Conservation (phyloP, 2,797 vertebrate species). For the Peromyscus eremicus region DNA sequence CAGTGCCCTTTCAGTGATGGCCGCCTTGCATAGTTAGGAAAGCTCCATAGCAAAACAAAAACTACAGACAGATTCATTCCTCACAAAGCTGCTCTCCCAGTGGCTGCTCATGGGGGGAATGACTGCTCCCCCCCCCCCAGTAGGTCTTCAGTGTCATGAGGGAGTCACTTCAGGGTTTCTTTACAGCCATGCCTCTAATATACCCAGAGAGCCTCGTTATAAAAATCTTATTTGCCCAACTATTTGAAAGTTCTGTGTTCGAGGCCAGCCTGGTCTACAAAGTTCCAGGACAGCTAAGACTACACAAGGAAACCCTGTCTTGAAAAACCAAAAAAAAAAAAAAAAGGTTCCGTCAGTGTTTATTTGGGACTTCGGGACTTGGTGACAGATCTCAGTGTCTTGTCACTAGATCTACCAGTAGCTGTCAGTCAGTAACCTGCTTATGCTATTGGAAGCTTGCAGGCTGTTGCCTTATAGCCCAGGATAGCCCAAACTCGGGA, state of each 20-base stretch:
- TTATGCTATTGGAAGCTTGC: background rate
- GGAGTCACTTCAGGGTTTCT: background rate
- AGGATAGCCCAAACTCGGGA: background rate
- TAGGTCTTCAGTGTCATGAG: background rate
- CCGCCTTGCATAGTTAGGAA: slow-evolving; percentile 22
- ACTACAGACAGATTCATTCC: too few species aligned
- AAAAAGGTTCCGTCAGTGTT: background rate
- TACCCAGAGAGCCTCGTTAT: background rate
- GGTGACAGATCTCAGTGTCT: slow-evolving; percentile 25
- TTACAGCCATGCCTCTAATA: background rate
- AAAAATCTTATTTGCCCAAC: slow-evolving; percentile 25
- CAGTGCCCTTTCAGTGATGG: background rate
- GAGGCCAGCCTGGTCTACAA: background rate
- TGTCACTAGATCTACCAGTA: slow-evolving; percentile 3
- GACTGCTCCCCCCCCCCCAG: rapidly evolving
- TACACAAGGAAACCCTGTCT: background rate
- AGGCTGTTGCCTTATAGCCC: slow-evolving; percentile 7
- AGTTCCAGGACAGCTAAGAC: background rate
- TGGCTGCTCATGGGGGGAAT: background rate
- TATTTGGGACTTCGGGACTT: background rate
- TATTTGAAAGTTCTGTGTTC: slow-evolving; percentile 11
- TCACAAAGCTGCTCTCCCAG: background rate
- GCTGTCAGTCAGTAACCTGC: background rate
- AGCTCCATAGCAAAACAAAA: background rate
- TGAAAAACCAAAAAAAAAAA: background rate